A percentile compares a stretch with the other conserved stretches of the same genome.
These are phyloP conservation scores for Argya squamiceps DNA, from an alignment of 2,797 vertebrate species.

Conservation along the genomic window DNA sequence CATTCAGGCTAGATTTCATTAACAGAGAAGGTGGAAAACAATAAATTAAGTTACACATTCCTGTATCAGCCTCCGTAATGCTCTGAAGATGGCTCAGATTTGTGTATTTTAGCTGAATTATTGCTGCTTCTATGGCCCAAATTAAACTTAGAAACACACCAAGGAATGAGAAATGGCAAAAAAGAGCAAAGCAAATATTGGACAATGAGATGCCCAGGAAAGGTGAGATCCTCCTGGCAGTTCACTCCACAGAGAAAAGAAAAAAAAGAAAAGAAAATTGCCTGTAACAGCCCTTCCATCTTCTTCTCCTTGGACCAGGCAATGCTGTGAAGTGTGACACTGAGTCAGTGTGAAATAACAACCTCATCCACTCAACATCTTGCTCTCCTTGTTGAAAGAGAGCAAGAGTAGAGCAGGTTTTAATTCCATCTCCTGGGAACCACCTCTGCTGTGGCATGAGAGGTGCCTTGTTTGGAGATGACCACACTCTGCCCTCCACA, in stretches of 20 bases:
- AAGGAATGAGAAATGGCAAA: background rate
- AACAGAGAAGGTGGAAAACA: background rate
- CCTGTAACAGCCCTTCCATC: background rate
- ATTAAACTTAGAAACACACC: background rate
- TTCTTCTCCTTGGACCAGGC: background rate
- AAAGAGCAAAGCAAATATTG: background rate
- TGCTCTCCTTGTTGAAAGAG: accelerated
- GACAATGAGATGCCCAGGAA: background rate
- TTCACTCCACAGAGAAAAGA: background rate
- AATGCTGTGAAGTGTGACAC: background rate
- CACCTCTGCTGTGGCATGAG: background rate
- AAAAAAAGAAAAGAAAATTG: background rate
- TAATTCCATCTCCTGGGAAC: background rate
- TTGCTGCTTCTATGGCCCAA: background rate
- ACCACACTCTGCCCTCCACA: accelerated
- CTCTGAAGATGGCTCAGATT: background rate
- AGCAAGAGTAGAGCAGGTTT: background rate
- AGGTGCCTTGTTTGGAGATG: background rate
- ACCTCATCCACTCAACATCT: background rate
- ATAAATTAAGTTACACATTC: background rate
- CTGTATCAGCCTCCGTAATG: background rate
- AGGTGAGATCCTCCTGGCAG: background rate
- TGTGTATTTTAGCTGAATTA: background rate
- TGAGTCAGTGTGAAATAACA: background rate
- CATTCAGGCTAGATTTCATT: background rate